A percentile compares a stretch with the other conserved stretches of the same genome.
phyloP scores from a whole-genome alignment of 2,888 invertebrate species.

The Dasysyrphus tricinctus region DNA sequence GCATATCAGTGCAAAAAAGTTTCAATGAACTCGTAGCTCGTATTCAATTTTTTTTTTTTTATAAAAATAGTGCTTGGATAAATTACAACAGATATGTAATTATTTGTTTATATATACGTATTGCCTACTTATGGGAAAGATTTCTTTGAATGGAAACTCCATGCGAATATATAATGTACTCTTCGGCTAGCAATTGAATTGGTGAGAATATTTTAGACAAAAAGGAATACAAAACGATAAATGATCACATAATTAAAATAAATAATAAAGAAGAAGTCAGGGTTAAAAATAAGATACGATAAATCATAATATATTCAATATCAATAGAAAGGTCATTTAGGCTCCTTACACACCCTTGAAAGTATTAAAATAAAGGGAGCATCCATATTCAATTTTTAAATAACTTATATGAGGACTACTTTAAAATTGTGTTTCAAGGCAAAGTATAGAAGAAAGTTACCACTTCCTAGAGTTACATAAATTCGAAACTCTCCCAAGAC shows the following conservation, averaged over 20 bases:
- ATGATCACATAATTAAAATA: not conserved
- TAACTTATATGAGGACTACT: too few relatives aligned
- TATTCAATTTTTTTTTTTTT: not conserved
- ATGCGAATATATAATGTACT: slow-evolving; percentile 1
- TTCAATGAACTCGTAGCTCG: not conserved
- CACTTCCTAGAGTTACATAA: too few relatives aligned
- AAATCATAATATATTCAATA: not conserved
- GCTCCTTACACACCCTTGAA: too few relatives aligned
- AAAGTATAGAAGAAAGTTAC: too few relatives aligned
- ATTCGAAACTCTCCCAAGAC: too few relatives aligned
- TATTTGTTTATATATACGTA: not conserved
- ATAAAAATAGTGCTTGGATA: not conserved
- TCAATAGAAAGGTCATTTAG: not conserved
- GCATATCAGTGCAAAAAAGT: slow-evolving; percentile 23
- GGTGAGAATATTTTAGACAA: not conserved
- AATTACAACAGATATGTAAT: not conserved
- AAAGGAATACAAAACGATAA: not conserved
- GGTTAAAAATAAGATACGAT: not conserved
- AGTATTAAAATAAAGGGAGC: too few relatives aligned
- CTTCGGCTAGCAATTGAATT: not conserved
- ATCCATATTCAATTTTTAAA: too few relatives aligned
- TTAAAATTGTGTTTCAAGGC: too few relatives aligned
- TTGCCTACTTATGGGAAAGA: slow-evolving; percentile 7
- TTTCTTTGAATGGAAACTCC: slow-evolving; percentile 6
- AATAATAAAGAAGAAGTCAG: not conserved